These are phyloP conservation scores for Melanostigma gelatinosum DNA, from an alignment of 2,113 vertebrate species.

Conservation along the genomic window DNA sequence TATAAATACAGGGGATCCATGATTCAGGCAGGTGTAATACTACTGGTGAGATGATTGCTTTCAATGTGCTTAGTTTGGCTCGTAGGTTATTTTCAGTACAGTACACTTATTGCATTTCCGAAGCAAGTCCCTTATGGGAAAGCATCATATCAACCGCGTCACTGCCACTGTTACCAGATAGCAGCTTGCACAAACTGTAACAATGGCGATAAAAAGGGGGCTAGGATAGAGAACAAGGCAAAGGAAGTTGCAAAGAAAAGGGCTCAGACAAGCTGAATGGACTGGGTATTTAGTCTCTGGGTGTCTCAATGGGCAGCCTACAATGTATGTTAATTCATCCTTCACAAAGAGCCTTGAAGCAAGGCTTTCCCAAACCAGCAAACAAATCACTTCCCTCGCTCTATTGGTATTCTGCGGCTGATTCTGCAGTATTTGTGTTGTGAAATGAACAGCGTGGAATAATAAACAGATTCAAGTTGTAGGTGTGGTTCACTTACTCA, in stretches of 20 bases:
- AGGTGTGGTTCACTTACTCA: slow-evolving; percentile 31
- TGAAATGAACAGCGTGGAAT: slow-evolving; percentile 50
- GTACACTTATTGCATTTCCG: background rate
- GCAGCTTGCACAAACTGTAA: slow-evolving; percentile 31
- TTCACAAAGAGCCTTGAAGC: slow-evolving; percentile 65
- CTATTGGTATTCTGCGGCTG: slow-evolving; percentile 65
- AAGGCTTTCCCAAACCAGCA: slow-evolving; percentile 64
- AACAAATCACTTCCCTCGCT: slow-evolving; percentile 65
- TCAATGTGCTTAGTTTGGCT: background rate
- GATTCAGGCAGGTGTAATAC: background rate
- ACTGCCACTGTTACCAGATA: slow-evolving; percentile 41
- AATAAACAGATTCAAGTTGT: slow-evolving; percentile 46
- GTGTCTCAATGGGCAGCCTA: slow-evolving; percentile 61
- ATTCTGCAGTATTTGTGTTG: slow-evolving; percentile 52
- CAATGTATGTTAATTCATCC: slow-evolving; percentile 73
- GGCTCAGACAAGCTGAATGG: slow-evolving; percentile 52
- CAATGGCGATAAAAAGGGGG: slow-evolving; percentile 20
- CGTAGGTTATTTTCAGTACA: slow-evolving; percentile 17
- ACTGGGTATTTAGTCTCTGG: slow-evolving; percentile 46
- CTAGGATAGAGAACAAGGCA: slow-evolving; percentile 46
- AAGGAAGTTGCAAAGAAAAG: slow-evolving; percentile 46
- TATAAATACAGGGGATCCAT: background rate
- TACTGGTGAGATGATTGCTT: background rate
- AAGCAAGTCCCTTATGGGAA: slow-evolving; percentile 19
- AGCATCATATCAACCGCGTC: slow-evolving; percentile 16